Conservation (phyloP, 2,888 invertebrate species). For the Eristalis intricaria region DNA sequence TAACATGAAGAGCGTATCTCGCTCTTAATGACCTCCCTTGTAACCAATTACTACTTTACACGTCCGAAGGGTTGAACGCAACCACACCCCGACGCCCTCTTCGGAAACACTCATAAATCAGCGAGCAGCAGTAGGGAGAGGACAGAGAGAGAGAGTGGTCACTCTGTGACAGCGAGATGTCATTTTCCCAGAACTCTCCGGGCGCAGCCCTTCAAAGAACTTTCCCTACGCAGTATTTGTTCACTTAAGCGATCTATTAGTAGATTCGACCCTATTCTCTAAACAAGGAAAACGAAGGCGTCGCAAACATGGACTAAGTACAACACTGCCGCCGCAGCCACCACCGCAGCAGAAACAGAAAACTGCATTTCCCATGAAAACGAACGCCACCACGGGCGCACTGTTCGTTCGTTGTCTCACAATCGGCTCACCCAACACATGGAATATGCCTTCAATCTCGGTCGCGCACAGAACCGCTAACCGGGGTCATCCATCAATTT, state of each 20-base stretch:
- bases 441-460: constrained; percentile 46
- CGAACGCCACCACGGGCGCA: constrained; percentile 13
- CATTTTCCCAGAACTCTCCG: constrained; percentile 61
- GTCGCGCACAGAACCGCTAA: constrained; percentile 27
- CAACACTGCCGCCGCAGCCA: constrained; percentile 51
- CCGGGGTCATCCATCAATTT: constrained; percentile 72
- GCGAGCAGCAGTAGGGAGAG: background rate
- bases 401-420: constrained; percentile 50
- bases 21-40: constrained; percentile 47
- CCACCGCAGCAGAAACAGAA: constrained; percentile 37
- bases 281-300: constrained; percentile 56
- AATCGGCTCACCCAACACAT: constrained; percentile 50
- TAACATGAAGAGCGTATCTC: constrained; percentile 25
- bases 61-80: constrained; percentile 27
- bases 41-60: constrained; percentile 65
- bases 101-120: constrained; percentile 59
- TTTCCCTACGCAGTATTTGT: constrained; percentile 23
- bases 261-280: constrained; percentile 45
- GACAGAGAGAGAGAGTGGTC: background rate
- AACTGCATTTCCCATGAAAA: constrained; percentile 67
- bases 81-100: constrained; percentile 25
- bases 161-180: constrained; percentile 38
- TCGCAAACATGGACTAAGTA: constrained; percentile 48
- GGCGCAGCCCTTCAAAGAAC: constrained; percentile 8
- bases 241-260: constrained; percentile 65